Percentiles rank a stretch among this genome's conserved stretches.
Evolutionary conservation across 2,113 vertebrate genomes (phyloP).

Genomic region (Brachyhypopomus occidentalis): DNA sequence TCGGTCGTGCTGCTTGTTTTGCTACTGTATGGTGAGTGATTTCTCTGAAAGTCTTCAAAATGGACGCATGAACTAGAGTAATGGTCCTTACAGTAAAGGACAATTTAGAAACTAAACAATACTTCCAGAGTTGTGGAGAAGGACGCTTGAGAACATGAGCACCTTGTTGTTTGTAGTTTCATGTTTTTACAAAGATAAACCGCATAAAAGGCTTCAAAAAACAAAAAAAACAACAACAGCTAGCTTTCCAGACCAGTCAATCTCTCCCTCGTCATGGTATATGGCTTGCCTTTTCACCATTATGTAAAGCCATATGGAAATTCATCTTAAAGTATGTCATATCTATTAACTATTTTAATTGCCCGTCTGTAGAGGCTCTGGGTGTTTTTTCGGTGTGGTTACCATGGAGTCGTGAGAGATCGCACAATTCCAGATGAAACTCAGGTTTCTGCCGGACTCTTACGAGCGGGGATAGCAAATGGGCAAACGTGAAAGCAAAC

Average conservation of each 20-base stretch:
- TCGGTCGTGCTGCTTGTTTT: background rate
- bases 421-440: slow-evolving; percentile 70
- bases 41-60: slow-evolving; percentile 39
- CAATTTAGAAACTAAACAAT: slow-evolving; percentile 53
- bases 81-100: slow-evolving; percentile 48
- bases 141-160: slow-evolving; percentile 30
- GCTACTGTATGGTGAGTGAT: slow-evolving; percentile 10
- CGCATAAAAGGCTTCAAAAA: background rate
- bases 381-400: slow-evolving; percentile 72
- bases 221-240: slow-evolving; percentile 33
- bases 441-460: slow-evolving; percentile 56
- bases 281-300: slow-evolving; percentile 51
- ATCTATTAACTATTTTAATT: slow-evolving; percentile 75
- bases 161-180: slow-evolving; percentile 52
- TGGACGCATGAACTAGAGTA: slow-evolving; percentile 46
- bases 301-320: slow-evolving; percentile 68
- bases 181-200: slow-evolving; percentile 41
- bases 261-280: slow-evolving; percentile 42
- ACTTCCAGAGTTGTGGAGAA: slow-evolving; percentile 19
- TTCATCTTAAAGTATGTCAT: slow-evolving; percentile 70
- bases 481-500: slow-evolving; percentile 17
- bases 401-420: slow-evolving; percentile 68
- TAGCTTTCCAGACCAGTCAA: slow-evolving; percentile 48
- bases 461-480: slow-evolving; percentile 47
- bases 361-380: slow-evolving; percentile 64